These are phyloP conservation scores for Vannuccia rotundouncinata DNA, from an alignment of 2,888 invertebrate genomes.

Conservation along the genomic window DNA sequence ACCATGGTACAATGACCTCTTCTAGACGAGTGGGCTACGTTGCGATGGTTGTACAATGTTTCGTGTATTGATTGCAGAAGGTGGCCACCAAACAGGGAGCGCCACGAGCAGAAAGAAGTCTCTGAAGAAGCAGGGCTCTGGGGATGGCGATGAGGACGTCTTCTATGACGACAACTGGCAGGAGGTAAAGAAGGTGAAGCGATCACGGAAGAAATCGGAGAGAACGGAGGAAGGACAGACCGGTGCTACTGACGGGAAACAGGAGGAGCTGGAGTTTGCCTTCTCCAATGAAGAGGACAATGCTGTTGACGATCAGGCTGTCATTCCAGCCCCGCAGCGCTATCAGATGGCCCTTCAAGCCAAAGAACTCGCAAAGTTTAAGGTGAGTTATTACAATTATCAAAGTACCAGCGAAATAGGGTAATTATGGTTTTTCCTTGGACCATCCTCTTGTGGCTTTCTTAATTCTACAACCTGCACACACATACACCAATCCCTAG, in stretches of 20 bases:
- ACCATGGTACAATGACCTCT: too few species aligned
- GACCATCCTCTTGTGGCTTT: too few species aligned
- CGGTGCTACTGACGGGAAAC: not conserved
- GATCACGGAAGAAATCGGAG: constrained; percentile 4
- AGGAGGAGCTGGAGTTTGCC: constrained; percentile 33
- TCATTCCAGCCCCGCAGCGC: constrained; percentile 30
- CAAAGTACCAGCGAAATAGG: too few species aligned
- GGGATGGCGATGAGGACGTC: not conserved
- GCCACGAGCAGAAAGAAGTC: not conserved
- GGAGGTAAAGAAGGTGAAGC: constrained; percentile 17
- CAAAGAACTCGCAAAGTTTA: constrained; percentile 15
- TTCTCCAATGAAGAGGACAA: constrained; percentile 28
- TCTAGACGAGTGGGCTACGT: too few species aligned
- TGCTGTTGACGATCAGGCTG: not conserved
- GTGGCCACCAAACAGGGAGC: not conserved
- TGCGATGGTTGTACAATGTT: too few species aligned
- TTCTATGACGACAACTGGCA: constrained; percentile 13
- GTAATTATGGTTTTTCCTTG: too few species aligned
- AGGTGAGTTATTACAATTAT: too few species aligned
- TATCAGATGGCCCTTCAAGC: constrained; percentile 31
- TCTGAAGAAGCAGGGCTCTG: not conserved
- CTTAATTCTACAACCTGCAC: not conserved
- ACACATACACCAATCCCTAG: not conserved
- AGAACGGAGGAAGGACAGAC: not conserved
- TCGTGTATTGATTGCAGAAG: too few species aligned